Evolutionary conservation across 2,113 vertebrate species (phyloP), one percentile per base, ranked within the genome.

Genomic region (Phaethon lepturus): DNA sequence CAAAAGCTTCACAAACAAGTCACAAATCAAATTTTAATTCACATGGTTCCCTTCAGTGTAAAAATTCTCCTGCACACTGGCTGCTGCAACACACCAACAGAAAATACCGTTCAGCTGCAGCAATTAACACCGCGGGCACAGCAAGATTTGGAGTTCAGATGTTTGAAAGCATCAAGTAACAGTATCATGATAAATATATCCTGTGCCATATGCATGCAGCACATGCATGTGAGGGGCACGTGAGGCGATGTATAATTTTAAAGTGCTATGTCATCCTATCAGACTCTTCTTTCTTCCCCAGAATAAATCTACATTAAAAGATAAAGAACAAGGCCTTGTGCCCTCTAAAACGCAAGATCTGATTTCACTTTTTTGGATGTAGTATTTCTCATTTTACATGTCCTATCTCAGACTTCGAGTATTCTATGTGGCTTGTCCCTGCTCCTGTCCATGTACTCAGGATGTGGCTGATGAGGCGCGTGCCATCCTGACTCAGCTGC

Each of bases 151-250:
- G 22, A 13, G 35, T 45, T 91, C 71, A n/a, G 79, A 60, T 76
- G 75, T 33, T 52, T 45, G 88, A 28, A 59, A 64, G 84, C 84
- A 24, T 4, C 82, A 28, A 31, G 75, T 1, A 31, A 11, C 64
- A 33, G 72, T 4, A 20, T 9, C 10, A 2, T 16, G 76, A 28
- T 76, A 50, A 58, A 73, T 80, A 47, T n/a, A 59, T 31, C 87
- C 82, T 4, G 26, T 40, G 87, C 91, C 94, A 72, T 90, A n/a
- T 75, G 87, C 78, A 7, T 14, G 49, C 69, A 33, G 72, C 76
- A 14, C 59, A 1, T 6, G 58, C 55, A 14, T 29, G 58, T 4
- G 31, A 60, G 59, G 67, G 89, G 52, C 84, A 17, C 17, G 7
- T 1, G 66, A 82, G 84, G 84, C 53, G 18, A 85, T 0, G n/a